A percentile compares a stretch with the other conserved stretches of the same genome.
Evolutionary conservation across 2,797 vertebrate genomes (phyloP).

Genomic region (Chromis chromis): DNA sequence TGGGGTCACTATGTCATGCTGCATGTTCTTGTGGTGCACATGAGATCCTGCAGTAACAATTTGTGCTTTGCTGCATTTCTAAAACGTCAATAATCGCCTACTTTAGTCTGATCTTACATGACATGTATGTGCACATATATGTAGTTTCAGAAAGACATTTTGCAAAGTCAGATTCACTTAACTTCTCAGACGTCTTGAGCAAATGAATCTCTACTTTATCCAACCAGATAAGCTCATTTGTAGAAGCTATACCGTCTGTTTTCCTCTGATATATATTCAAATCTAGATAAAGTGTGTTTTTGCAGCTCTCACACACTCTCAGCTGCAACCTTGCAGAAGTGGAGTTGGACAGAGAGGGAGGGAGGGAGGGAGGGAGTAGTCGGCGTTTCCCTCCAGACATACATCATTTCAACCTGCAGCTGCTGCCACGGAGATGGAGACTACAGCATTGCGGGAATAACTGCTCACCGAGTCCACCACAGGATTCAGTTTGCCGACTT

Average conservation of each 20-base stretch:
- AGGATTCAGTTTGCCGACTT: constrained; percentile 34
- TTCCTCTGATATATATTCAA: background rate
- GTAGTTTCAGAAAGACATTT: background rate
- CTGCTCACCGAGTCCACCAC: constrained; percentile 39
- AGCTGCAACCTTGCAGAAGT: constrained; percentile 71
- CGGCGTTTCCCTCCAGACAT: constrained; percentile 63
- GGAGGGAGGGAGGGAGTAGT: constrained; percentile 55
- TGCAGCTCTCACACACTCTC: constrained; percentile 40
- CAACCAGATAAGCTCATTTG: background rate
- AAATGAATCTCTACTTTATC: background rate
- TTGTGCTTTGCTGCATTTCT: background rate
- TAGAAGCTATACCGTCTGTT: background rate
- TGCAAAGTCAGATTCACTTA: background rate
- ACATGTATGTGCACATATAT: too few relatives aligned
- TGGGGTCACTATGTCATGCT: background rate
- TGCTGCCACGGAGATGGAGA: constrained; percentile 68
- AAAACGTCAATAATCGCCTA: background rate
- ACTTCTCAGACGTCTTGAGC: background rate
- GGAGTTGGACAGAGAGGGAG: constrained; percentile 30
- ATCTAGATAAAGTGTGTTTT: background rate
- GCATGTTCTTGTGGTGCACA: background rate
- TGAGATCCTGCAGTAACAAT: too few relatives aligned
- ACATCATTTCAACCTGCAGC: constrained; percentile 71
- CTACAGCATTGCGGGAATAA: constrained; percentile 78
- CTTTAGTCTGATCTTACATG: background rate